Percentiles rank a stretch among this genome's conserved stretches.
Conservation (phyloP, 2,888 invertebrate species). For the Rhaphigaster nebulosa region DNA sequence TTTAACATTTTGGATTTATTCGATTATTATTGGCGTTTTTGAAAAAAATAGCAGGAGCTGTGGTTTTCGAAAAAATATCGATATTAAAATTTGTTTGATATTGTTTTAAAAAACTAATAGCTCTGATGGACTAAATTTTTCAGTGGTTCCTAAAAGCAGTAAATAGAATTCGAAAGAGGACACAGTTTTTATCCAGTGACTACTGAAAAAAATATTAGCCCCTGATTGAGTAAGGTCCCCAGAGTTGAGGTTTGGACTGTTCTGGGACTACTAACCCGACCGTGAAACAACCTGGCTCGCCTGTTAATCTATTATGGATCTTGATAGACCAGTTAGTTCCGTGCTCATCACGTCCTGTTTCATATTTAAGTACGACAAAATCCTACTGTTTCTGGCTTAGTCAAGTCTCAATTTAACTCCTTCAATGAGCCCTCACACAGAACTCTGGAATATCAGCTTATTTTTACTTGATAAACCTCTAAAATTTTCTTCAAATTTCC, state of each 20-base stretch:
- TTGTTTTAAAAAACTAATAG: too few species aligned
- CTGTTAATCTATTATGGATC: conserved; percentile 27
- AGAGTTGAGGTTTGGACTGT: background rate
- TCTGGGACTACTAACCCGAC: background rate
- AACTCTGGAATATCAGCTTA: background rate
- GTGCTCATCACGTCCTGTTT: conserved; percentile 36
- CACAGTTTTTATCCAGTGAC: background rate
- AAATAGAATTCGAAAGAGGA: background rate
- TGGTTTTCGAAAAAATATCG: too few species aligned
- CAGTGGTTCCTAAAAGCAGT: too few species aligned
- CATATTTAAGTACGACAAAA: conserved; percentile 12
- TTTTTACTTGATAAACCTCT: background rate
- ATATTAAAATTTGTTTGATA: too few species aligned
- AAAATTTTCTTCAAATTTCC: background rate
- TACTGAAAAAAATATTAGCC: background rate
- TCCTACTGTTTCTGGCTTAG: background rate
- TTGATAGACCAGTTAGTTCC: conserved; percentile 10
- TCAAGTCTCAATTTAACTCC: background rate
- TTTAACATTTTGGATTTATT: too few species aligned
- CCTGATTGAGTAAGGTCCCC: background rate
- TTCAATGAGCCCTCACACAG: background rate
- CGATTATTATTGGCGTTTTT: too few species aligned
- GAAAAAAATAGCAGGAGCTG: too few species aligned
- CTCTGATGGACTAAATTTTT: too few species aligned
- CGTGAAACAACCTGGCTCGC: background rate